Base-by-base conservation (phyloP, 2,113 vertebrate genomes). In the Dipodomys spectabilis region DNA sequence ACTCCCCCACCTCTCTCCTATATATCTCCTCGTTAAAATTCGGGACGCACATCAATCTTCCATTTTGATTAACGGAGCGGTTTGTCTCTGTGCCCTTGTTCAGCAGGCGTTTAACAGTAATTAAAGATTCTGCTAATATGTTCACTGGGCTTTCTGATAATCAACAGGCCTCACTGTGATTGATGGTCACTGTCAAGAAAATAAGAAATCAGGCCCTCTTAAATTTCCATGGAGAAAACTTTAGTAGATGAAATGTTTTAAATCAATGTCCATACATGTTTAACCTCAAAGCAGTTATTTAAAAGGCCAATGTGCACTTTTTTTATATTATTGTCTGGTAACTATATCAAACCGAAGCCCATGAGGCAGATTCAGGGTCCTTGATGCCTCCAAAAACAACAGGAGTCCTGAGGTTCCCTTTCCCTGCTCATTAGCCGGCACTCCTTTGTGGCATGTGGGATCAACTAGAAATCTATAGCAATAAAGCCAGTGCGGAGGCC, bases 401-500 rank as follows among this genome's bases (percentile, higher is more conserved):
- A 57, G 19, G 53, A 85, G 79, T 87, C 94, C 93, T 93, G 80
- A 93, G 94, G 77, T 92, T 79, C 80, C 32, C 91, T 94, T 93
- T 92, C 91, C 93, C 93, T 96, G 95, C 96, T 28, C 97, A 97
- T 97, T 97, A 96, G 95, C 96, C 88, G 92, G 94, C 62, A 88
- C 80, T 97, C 95, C 93, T 97, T 79, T 91, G 90, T 90, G 73
- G 95, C 97, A 82, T 39, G 82, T 96, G 93, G 91, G 93, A 97
- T 83, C 97, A 98, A 96, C 94, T 96, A 95, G 97, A 98, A 97
- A 98, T 97, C 96, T 95, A 97, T 96, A 96, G 94, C 95, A 97
- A 97, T 97, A 98, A 97, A 97, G 96, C 94, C 67, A 79, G 86
- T 95, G 91, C 86, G 23, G 77, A 97, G 93, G 85, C 95, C 96